A percentile compares a stretch with the other conserved stretches of the same genome.
These are phyloP conservation scores for Tetraneura akinire DNA, from an alignment of 1,140 invertebrate genomes.

Conservation along the genomic window DNA sequence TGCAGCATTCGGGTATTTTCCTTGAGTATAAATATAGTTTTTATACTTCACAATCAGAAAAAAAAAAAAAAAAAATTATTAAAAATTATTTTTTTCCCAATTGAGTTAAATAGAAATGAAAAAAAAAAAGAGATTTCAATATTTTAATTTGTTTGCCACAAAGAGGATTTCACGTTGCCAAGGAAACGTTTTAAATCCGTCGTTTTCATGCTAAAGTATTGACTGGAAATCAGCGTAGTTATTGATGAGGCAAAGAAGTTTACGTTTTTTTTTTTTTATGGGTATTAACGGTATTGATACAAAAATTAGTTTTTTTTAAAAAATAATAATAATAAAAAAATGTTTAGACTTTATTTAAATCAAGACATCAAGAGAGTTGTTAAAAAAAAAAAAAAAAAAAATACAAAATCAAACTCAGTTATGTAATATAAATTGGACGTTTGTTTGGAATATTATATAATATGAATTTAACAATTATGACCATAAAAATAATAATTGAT, in stretches of 20 bases:
- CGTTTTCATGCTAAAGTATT: slow-evolving; percentile 22
- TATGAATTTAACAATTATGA: too few species aligned
- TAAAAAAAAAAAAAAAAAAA: too few species aligned
- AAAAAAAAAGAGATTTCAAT: slow-evolving; percentile 40
- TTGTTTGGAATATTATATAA: too few species aligned
- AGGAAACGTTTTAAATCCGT: slow-evolving; percentile 45
- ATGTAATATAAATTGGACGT: neutral
- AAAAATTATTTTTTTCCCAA: slow-evolving; percentile 21
- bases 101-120: slow-evolving; percentile 38
- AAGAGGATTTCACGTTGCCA: slow-evolving; percentile 40
- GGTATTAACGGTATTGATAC: slow-evolving; percentile 35
- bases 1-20: neutral
- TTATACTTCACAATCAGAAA: slow-evolving; percentile 35
- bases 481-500: too few species aligned
- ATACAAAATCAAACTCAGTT: too few species aligned
- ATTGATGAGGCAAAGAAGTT: neutral
- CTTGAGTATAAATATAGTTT: slow-evolving; percentile 20
- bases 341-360: too few species aligned
- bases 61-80: too few species aligned
- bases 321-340: too few species aligned
- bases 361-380: too few species aligned
- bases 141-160: slow-evolving; percentile 47
- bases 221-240: slow-evolving; percentile 39
- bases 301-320: slow-evolving; percentile 23
- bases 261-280: too few species aligned